Base-by-base conservation (phyloP, 2,113 vertebrate genomes). In the Gobio gobio region DNA sequence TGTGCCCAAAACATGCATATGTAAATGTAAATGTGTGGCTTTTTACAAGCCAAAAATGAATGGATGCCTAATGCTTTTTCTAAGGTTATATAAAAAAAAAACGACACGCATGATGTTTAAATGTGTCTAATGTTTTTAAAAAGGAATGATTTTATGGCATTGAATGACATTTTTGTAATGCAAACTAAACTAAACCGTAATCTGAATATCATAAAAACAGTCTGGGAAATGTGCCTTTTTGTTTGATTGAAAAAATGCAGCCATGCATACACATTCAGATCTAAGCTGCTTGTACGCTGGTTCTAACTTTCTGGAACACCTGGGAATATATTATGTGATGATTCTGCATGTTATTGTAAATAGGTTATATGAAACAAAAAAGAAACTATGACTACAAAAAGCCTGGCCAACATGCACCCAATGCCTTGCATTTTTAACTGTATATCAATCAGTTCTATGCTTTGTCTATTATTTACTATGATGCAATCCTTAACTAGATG, bases 161-260 rank as follows among this genome's bases (percentile, higher is more conserved):
- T 24, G 12, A 78, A 61, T 26, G 43, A 47, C 22, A 47, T 63
- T 79, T 79, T 79, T 79, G 40, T 79, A 79, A 63, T 63, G 40
- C 58, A 29, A 20, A 29, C 6, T n/a, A 1, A 63, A 63, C 29
- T 43, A 33, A 2, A 78, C 36, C 2, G 40, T 40, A 7, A 78
- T 20, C 10, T 40, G 20, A 40, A 78, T 59, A 59, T 40, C 26
- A 22, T 59, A 43, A 43, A 78, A 40, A 16, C 3, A 59, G 10
- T 24, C 22, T 78, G 3, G 29, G 5, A n/a, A n/a, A 77, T 43
- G 22, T 40, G 20, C 6, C 13, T 26, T 45, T 79, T 5, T 63
- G 70, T 73, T 78, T 61, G 16, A 10, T 59, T 36, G 40, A 5
- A 40, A 40, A 40, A 40, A 56, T 14, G 16, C 54, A 20, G 18